Evolutionary conservation across 2,888 invertebrate genomes (phyloP), one percentile per base, ranked within the genome.

Genomic region (Drosophila melanosoma): DNA sequence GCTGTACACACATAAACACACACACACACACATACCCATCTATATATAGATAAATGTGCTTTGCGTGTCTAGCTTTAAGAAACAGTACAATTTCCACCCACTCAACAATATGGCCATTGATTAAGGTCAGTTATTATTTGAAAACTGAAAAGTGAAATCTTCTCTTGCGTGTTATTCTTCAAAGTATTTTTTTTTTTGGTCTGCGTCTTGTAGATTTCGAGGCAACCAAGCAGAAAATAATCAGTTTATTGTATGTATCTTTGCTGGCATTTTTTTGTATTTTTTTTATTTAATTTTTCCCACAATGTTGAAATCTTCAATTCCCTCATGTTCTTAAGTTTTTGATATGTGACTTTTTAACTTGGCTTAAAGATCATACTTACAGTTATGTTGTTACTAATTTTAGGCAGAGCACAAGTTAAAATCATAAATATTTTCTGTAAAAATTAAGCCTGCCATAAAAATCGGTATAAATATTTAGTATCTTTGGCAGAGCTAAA

Each of bases 121-220:
- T 89, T 85, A 85, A 85, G 85, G 85, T 85, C 85, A 85, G 85
- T 85, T 85, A 71, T 80, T 77, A 77, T 72, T 80, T 77, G 85
- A 29, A 29, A 29, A 29, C 48, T 65, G 49, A 83, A 83, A 84
- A 84, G 83, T 84, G 83, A 84, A 84, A 84, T 82, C 79, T 74
- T 45, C 65, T 65, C 64, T 66, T 32, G 56, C 70, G 72, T 77
- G 60, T 64, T 67, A 48, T 26, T 58, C 42, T 60, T 54, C 38
- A 40, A 36, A 35, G 52, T 26, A 26, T 67, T 15, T 58, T 49
- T 32, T 29, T 29, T 45, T 45, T 45, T 7, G 12, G 49, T 71
- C 17, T 59, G n/a, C 7, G 32, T 59, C n/a, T 17, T 11, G 11
- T 48, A 29, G 59, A 69, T 62, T 64, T 51, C n/a, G 42, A 73